Base-by-base conservation (phyloP, 2,888 invertebrate genomes). In the Standfussiana lucernea region DNA sequence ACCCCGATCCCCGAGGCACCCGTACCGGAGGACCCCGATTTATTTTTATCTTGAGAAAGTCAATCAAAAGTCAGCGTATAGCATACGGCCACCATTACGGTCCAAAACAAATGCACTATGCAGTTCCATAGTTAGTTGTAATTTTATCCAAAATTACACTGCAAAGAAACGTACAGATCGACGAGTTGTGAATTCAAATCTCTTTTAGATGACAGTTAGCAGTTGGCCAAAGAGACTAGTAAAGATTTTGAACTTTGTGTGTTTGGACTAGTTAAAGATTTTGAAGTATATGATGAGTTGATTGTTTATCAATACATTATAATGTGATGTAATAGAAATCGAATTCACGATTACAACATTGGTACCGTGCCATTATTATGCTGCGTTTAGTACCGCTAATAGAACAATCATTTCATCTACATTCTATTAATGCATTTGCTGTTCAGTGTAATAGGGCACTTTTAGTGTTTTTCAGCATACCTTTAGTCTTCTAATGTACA, bases 321-420 rank as follows among this genome's bases (percentile, higher is more conserved):
- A 53, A 13, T 61, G 11, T 24, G 37, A 37, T 62, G 13, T 62
- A 13, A 62, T 37, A 62, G 6, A 13, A 37, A 62, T 37, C 6
- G 24, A 37, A 62, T 7, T 37, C n/a, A 37, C 24, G 15, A 24
- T 37, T 69, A 24, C 24, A 24, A 50, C 24, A 18, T 71, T 40
- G 72, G 18, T 40, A 72, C 8, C 18, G 1, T 32, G 40, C 50
- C 72, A 72, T 28, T 71, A 8, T n/a, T 53, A 8, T 37, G 62
- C 37, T 62, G n/a, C 37, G 7, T 37, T 37, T 37, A 24, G 24
- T 50, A 28, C 71, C 18, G 8, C 32, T 68, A 1, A n/a, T 28
- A 15, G 35, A 28, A 37, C 37, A 37, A 18, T 24, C 6, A 37
- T 72, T 0, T 71, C 28, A 47, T 37, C 21, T 28, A 35, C 2